Percentiles rank a stretch among this genome's conserved stretches.
These are phyloP conservation scores for Psettodes erumei DNA, from an alignment of 2,113 vertebrate species.

Conservation along the genomic window DNA sequence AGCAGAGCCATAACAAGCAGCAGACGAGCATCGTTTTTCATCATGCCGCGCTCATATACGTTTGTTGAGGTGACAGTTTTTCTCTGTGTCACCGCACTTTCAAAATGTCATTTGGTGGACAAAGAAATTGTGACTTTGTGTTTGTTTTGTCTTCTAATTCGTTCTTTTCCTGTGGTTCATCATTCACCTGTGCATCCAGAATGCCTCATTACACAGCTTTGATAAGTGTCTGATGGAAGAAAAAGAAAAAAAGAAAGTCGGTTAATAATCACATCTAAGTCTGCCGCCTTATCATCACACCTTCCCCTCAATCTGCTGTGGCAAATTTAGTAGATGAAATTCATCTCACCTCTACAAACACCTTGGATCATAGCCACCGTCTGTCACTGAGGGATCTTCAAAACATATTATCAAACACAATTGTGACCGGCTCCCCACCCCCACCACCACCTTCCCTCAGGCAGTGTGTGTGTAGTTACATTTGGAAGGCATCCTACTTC, in stretches of 20 bases:
- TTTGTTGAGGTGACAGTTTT: not conserved
- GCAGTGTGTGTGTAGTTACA: slow-evolving; percentile 11
- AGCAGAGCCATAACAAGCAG: not conserved
- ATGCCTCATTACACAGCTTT: not conserved
- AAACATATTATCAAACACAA: slow-evolving; percentile 12
- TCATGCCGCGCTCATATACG: not conserved
- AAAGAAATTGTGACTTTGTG: not conserved
- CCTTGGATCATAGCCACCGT: slow-evolving; percentile 1
- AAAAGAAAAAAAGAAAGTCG: not conserved
- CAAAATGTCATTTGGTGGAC: not conserved
- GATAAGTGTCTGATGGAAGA: not conserved
- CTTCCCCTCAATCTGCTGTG: not conserved
- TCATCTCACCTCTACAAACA: slow-evolving; percentile 28
- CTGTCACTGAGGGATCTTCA: slow-evolving; percentile 7
- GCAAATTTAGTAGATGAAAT: slow-evolving; percentile 25
- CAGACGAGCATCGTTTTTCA: not conserved
- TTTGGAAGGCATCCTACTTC: slow-evolving; percentile 27
- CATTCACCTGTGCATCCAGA: not conserved
- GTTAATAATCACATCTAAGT: slow-evolving; percentile 14
- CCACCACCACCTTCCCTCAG: slow-evolving; percentile 32
- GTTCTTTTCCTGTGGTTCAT: not conserved
- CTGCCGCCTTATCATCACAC: slow-evolving; percentile 5
- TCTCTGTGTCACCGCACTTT: not conserved
- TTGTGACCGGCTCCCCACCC: slow-evolving; percentile 11
- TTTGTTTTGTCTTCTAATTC: not conserved